These are phyloP conservation scores for Ceratosolen fusciceps DNA, from an alignment of 1,140 invertebrate species.

Conservation along the genomic window DNA sequence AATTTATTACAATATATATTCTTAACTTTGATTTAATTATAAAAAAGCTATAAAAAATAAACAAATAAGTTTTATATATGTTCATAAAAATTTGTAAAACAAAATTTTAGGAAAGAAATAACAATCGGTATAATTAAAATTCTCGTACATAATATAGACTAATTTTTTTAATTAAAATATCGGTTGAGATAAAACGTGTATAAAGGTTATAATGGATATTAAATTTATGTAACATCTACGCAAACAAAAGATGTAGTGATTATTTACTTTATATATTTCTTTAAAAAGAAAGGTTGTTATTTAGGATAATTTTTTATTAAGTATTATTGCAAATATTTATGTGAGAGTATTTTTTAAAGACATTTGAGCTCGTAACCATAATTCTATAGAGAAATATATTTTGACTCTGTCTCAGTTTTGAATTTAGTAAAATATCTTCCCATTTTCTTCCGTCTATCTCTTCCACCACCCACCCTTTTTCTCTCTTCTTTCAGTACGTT, in stretches of 20 bases:
- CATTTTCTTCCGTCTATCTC: not conserved
- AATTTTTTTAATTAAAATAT: too few species aligned
- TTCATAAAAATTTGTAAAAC: too few species aligned
- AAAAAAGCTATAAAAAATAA: too few species aligned
- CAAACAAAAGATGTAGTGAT: not conserved
- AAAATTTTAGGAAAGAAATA: too few species aligned
- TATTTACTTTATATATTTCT: conserved; percentile 1
- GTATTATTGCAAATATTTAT: not conserved
- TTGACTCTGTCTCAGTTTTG: not conserved
- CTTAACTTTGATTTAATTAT: too few species aligned
- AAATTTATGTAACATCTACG: too few species aligned
- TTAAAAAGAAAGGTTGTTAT: not conserved
- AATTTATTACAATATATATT: too few species aligned
- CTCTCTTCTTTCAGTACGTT: not conserved
- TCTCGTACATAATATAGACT: too few species aligned
- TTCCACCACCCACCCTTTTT: conserved; percentile 16
- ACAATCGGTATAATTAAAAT: too few species aligned
- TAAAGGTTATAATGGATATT: too few species aligned
- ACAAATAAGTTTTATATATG: too few species aligned
- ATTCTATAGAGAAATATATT: conserved; percentile 36
- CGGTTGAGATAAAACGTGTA: too few species aligned
- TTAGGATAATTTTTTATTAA: conserved; percentile 4
- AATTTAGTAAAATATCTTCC: not conserved
- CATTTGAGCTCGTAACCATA: conserved; percentile 34
- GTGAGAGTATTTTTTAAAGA: not conserved